Conservation (phyloP, 2,888 invertebrate genomes). For the Romanomermis culicivorax region DNA sequence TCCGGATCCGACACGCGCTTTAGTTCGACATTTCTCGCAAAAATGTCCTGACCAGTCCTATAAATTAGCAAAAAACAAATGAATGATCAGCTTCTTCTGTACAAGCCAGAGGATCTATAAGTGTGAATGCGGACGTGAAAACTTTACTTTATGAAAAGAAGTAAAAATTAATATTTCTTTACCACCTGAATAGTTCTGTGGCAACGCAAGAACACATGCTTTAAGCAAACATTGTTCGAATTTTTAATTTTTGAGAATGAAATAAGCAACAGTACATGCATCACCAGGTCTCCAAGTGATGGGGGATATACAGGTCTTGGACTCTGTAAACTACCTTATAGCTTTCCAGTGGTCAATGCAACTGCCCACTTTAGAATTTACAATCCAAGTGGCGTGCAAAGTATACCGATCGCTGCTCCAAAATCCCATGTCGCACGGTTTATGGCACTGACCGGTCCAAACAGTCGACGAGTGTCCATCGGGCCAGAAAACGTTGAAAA, state of each 20-base stretch:
- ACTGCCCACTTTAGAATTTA: background rate
- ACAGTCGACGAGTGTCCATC: background rate
- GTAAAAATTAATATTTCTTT: background rate
- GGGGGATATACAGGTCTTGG: background rate
- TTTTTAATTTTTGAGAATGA: too few species aligned
- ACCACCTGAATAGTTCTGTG: background rate
- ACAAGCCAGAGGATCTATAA: too few species aligned
- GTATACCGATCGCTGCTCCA: background rate
- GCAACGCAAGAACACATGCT: background rate
- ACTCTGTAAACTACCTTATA: background rate
- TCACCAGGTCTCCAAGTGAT: background rate
- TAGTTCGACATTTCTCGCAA: background rate
- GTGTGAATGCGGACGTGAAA: too few species aligned
- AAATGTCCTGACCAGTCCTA: background rate
- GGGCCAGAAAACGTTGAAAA: conserved; percentile 2
- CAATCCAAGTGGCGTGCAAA: background rate
- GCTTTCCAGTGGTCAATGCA: background rate
- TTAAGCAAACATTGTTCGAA: too few species aligned
- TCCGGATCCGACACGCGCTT: background rate
- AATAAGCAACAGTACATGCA: background rate
- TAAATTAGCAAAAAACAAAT: too few species aligned
- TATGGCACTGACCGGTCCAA: conserved; percentile 7
- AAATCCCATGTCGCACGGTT: background rate
- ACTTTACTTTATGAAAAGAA: too few species aligned
- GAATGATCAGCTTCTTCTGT: too few species aligned